A percentile compares a stretch with the other conserved stretches of the same genome.
Evolutionary conservation across 1,140 invertebrate species (phyloP).

Genomic region (Sitophilus oryzae): DNA sequence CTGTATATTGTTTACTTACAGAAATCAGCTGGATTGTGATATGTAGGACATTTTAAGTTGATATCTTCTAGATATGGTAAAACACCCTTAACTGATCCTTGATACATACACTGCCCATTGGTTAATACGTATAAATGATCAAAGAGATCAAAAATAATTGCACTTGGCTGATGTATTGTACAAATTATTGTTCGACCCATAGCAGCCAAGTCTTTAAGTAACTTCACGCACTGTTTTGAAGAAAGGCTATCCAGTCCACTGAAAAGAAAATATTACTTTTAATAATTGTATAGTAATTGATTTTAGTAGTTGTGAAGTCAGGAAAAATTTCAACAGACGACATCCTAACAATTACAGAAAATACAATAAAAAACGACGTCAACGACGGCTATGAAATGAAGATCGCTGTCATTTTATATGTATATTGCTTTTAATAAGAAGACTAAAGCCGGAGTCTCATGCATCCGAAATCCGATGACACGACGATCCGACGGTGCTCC

Average conservation of each 20-base stretch:
- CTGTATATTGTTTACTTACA: no score
- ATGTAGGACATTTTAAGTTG: conserved; percentile 72
- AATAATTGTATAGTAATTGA: not conserved
- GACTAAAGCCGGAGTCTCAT: no score
- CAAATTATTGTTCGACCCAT: conserved; percentile 67
- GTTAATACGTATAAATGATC: conserved; percentile 81
- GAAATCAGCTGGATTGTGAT: conserved; percentile 89
- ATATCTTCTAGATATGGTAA: conserved; percentile 70
- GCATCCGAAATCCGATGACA: no score
- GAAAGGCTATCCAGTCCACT: conserved; percentile 83
- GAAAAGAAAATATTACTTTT: conserved; percentile 36
- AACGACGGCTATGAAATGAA: no score
- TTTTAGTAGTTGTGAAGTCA: no score
- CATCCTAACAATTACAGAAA: no score
- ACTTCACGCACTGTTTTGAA: conserved; percentile 72
- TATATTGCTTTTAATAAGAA: no score
- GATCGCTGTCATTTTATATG: no score
- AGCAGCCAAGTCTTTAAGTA: conserved; percentile 68
- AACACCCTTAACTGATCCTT: conserved; percentile 65
- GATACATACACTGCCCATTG: conserved; percentile 77
- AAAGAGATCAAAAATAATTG: conserved; percentile 81
- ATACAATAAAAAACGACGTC: no score
- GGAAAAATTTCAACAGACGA: no score
- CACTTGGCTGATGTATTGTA: conserved; percentile 89
- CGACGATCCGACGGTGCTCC: no score